Evolutionary conservation across 2,113 vertebrate genomes (phyloP), one percentile per base, ranked within the genome.

Genomic region (Chloebia gouldiae): DNA sequence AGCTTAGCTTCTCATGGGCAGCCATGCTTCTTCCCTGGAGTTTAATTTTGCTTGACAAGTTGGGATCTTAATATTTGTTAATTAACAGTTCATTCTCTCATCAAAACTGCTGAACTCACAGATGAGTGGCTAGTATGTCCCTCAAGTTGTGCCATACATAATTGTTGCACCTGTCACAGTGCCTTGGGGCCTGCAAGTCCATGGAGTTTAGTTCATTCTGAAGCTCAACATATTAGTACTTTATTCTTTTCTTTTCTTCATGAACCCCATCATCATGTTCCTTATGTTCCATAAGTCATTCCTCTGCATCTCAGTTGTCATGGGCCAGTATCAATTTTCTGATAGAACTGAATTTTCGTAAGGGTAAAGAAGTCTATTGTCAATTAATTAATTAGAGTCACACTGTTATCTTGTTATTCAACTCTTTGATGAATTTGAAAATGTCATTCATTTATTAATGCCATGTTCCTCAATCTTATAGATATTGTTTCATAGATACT

Each of bases 41-140:
- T 84, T 95, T 95, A 89, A 96, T 96, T 96, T 96, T 95, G 45
- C 57, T 86, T 92, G 94, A 90, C 92, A 95, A 80, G 61, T 56
- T 92, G 69, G 66, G 73, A 82, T 93, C 70, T 94, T 96, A 94
- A 92, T 95, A 92, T 90, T 93, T 80, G 81, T 95, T 96, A 95
- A 95, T 96, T 94, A 97, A 88, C 79, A 45, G 84, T 81, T 92
- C 56, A n/a, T 89, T 78, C 57, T 88, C 50, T 88, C 90, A 76
- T 88, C 64, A 83, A 87, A 96, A 80, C 77, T 73, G 71, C 65
- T 51, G 87, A 88, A 53, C 78, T 95, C 92, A 90, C 63, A 44
- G 78, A 44, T 69, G 83, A 81, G 49, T 84, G 71, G 92, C n/a
- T 90, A 76, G 35, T 53, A 27, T 47, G 87, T 95, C 88, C 57